Base-by-base conservation (phyloP, 2,113 vertebrate species). In the Cottus gobio region DNA sequence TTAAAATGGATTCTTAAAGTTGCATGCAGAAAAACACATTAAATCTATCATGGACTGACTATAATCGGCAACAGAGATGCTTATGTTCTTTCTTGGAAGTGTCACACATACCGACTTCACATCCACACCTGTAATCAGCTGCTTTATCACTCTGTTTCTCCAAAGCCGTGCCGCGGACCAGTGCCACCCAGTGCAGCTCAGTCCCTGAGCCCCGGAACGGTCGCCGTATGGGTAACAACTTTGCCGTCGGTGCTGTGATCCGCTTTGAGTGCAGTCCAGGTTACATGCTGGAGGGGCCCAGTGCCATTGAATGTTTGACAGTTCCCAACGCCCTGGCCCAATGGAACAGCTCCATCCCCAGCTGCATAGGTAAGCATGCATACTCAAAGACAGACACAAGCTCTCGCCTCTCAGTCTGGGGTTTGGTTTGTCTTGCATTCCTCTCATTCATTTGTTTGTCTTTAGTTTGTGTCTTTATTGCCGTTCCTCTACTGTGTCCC, bases 141-240 rank as follows among this genome's bases (percentile, higher is more conserved):
- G 39, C 3, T 46, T 28, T 75, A 9, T 60, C 24, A 50, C 31
- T 30, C 36, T 71, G 9, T 60, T 42, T 31, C 65, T 61, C 24
- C 46, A 13, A 71, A 99, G 98, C 98, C 24, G 98, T 99, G 26
- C 98, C 98, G 0, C 94, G 96, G 62, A 99, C 98, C 83, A 99
- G 98, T 0, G 96, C 97, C 77, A 98, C 97, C 0, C 98, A 99
- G 89, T 99, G 98, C 95, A 98, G 96, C 93, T 99, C 98, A 0
- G 96, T 99, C 42, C 98, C 98, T 0, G 98, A 99, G 89, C 98
- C 98, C 0, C 96, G 97, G 11, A 96, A 97, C 5, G 98, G 97
- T 12, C 95, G 96, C 39, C 95, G 98, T 0, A 93, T 97, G 85
- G 98, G 98, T 42, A 99, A 96, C 73, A 97, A 96, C 85, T 99